Evolutionary conservation across 1,140 invertebrate species (phyloP), one percentile per base, ranked within the genome.

Genomic region (Cherax destructor): DNA sequence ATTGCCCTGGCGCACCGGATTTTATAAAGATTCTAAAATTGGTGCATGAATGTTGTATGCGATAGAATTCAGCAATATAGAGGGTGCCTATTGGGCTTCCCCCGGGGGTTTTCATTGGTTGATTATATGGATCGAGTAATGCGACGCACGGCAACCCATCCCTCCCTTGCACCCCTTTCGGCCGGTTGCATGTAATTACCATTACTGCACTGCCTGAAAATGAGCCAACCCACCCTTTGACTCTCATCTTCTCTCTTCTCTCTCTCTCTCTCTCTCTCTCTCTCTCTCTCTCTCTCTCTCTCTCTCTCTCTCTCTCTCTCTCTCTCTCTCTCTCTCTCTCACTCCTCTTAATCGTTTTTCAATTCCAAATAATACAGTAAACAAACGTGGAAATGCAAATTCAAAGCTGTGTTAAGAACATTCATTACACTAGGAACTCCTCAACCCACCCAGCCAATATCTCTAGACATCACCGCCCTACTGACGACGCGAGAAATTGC

Each of bases 201-300:
- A 85, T 91, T 91, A 91, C 88, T 91, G 88, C 81, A 91, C 81
- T 91, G 88, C 88, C 88, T 91, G 88, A 91, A 91, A 91, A 91
- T 91, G 88, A 91, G 88, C 88, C 88, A 91, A 85, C 88, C 88
- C 59, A 85, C 88, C 88, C 88, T 91, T 91, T 91, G 88, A 91
- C 88, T 91, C 88, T 91, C 88, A 83, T 79, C 72, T 65, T 78
- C 74, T 84, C 81, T 90, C 30, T 41, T 41, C 88, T 90, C 88
- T 90, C 88, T 91, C 88, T 91, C 88, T 91, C 88, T 91, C 88
- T 91, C 88, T 85, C 88, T 83, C 80, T 90, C 88, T 83, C 80
- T 90, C 88, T 90, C 88, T 90, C 80, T 78, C 88, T 84, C 88
- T 84, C 88, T 83, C 80, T 89, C 79, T 89, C 87, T 89, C 80